Percentiles rank a stretch among this genome's conserved stretches.
Conservation (phyloP, 1,140 invertebrate species). For the Yoshiicerus persimilis region DNA sequence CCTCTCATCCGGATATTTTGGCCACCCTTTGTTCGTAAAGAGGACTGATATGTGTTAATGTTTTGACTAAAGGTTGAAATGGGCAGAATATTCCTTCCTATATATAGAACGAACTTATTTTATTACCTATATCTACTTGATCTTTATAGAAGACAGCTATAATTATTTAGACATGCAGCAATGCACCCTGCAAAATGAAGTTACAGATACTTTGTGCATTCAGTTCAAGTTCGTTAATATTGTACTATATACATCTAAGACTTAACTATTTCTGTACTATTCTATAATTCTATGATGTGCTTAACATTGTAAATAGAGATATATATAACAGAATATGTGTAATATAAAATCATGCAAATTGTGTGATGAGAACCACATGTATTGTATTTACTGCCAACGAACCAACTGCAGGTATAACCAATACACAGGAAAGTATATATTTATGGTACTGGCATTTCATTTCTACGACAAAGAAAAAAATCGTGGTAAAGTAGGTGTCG, state of each 20-base stretch:
- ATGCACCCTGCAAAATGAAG: neutral
- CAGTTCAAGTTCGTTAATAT: neutral
- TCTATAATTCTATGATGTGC: too few relatives aligned
- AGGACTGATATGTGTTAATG: conserved; percentile 5
- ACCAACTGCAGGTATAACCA: neutral
- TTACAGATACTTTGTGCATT: neutral
- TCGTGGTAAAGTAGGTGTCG: neutral
- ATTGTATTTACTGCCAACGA: neutral
- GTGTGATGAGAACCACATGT: neutral
- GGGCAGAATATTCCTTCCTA: neutral
- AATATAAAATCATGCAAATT: neutral
- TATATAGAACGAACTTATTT: neutral
- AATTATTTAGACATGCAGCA: neutral
- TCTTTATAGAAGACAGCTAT: neutral
- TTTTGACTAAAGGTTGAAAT: conserved; percentile 1
- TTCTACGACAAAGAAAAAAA: neutral
- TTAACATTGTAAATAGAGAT: too few relatives aligned
- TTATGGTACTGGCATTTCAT: neutral
- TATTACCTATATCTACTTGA: neutral
- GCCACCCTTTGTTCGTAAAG: conserved; percentile 15
- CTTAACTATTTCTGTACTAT: neutral
- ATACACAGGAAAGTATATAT: too few relatives aligned
- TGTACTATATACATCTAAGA: too few relatives aligned
- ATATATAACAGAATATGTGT: too few relatives aligned
- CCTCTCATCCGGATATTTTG: neutral